phyloP scores from a whole-genome alignment of 2,113 vertebrate genomes.

The Suncus etruscus region DNA sequence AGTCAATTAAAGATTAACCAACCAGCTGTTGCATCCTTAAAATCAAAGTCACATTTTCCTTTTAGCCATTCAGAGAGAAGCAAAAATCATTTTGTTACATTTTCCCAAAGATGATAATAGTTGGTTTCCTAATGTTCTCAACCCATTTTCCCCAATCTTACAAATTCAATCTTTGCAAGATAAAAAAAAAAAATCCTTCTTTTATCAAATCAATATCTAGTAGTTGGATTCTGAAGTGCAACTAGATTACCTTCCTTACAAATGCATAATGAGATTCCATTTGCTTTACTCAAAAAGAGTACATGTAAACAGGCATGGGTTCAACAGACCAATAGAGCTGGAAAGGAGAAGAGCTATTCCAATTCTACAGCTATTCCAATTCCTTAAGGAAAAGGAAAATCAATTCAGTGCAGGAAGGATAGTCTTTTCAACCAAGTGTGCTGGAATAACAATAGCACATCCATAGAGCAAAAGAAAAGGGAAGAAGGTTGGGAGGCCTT shows the following conservation, averaged over 20 bases:
- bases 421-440: constrained; percentile 49
- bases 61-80: background rate
- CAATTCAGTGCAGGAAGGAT: background rate
- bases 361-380: background rate
- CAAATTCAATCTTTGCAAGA: constrained; percentile 23
- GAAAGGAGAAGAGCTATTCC: background rate
- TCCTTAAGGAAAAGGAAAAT: constrained; percentile 57
- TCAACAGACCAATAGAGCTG: constrained; percentile 3
- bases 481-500: no score
- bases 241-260: constrained; percentile 22
- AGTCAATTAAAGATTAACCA: constrained; percentile 41
- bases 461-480: background rate
- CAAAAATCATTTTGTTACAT: constrained; percentile 36
- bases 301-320: constrained; percentile 3
- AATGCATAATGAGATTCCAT: background rate
- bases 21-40: constrained; percentile 25
- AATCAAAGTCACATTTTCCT: background rate
- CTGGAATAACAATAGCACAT: background rate
- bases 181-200: constrained; percentile 17
- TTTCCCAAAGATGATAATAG: background rate
- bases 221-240: background rate
- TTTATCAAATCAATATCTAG: background rate
- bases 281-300: constrained; percentile 9
- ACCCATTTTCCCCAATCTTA: background rate
- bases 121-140: constrained; percentile 15